phyloP scores from a whole-genome alignment of 2,888 invertebrate species.

The Agonum fuliginosum region DNA sequence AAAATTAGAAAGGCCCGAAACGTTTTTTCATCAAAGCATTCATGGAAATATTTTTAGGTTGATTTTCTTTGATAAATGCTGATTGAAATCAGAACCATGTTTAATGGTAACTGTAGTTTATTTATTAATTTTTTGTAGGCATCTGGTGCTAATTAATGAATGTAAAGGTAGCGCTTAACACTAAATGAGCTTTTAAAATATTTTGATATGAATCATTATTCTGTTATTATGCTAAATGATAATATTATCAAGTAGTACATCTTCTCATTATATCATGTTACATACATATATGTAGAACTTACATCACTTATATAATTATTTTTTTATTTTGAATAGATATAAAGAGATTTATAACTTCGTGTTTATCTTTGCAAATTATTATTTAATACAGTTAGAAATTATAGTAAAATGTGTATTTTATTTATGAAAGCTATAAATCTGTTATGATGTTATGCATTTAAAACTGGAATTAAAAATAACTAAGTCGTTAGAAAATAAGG shows the following conservation, averaged over 20 bases:
- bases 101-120: conserved; percentile 22
- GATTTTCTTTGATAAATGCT: neutral
- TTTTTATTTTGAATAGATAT: too few relatives aligned
- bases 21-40: neutral
- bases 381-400: too few relatives aligned
- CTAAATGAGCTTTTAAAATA: conserved; percentile 25
- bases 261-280: conserved; percentile 25
- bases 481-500: too few relatives aligned
- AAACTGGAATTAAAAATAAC: too few relatives aligned
- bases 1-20: neutral
- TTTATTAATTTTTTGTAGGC: conserved; percentile 27
- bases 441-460: too few relatives aligned
- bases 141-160: conserved; percentile 9
- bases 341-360: too few relatives aligned
- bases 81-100: conserved; percentile 3
- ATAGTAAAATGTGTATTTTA: too few relatives aligned
- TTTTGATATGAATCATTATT: conserved; percentile 13
- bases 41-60: conserved; percentile 17
- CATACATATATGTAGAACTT: conserved; percentile 19
- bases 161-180: conserved; percentile 10
- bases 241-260: conserved; percentile 27
- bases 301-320: neutral
- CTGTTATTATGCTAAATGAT: conserved; percentile 20
- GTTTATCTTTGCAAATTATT: too few relatives aligned
- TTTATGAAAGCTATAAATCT: too few relatives aligned